Conservation (phyloP, 2,888 invertebrate genomes). For the Gibbula magus region DNA sequence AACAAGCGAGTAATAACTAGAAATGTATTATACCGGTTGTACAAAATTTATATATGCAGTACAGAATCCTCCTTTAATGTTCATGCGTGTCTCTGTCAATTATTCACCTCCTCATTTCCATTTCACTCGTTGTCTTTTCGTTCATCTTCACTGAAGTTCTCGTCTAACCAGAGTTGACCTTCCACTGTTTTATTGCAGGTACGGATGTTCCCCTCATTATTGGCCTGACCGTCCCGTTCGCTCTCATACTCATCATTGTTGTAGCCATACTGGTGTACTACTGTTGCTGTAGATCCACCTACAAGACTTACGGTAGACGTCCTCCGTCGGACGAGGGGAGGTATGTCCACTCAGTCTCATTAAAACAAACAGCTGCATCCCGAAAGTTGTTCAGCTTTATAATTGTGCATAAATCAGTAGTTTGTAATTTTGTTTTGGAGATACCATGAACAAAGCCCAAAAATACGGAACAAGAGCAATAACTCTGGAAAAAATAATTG, state of each 20-base stretch:
- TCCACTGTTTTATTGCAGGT: not conserved
- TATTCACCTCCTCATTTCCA: too few species aligned
- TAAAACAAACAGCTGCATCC: not conserved
- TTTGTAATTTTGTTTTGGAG: not conserved
- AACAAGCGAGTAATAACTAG: too few species aligned
- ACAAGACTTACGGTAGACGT: not conserved
- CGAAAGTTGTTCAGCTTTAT: too few species aligned
- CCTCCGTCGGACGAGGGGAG: not conserved
- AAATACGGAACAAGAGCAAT: too few species aligned
- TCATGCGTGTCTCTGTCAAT: too few species aligned
- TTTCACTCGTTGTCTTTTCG: too few species aligned
- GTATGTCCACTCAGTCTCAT: not conserved
- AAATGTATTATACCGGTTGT: too few species aligned
- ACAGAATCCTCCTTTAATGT: too few species aligned
- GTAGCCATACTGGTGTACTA: constrained; percentile 30
- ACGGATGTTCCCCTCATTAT: constrained; percentile 29
- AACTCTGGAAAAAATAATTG: too few species aligned
- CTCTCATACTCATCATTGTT: constrained; percentile 20
- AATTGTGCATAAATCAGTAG: not conserved
- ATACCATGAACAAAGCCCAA: too few species aligned
- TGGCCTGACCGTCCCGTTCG: constrained; percentile 33
- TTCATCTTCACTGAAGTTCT: too few species aligned
- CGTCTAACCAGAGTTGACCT: not conserved
- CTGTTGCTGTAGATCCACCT: constrained; percentile 5
- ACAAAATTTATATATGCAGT: too few species aligned